Evolutionary conservation across 2,113 vertebrate genomes (phyloP), one percentile per base, ranked within the genome.

Genomic region (Otis tarda): DNA sequence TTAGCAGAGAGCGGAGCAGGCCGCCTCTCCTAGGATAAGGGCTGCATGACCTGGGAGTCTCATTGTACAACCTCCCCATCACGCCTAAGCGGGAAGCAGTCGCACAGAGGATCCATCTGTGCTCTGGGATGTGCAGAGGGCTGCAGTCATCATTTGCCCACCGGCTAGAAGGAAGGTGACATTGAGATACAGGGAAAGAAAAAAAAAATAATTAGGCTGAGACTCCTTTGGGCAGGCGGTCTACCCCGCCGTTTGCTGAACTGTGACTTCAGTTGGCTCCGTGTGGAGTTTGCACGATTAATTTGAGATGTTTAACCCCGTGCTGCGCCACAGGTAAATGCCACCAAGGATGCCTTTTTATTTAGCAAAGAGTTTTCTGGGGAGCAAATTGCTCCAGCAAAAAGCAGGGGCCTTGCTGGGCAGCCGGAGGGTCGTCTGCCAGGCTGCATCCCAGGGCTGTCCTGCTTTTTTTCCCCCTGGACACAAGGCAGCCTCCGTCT

Each of bases 81-180:
- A 14, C 0, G 2, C 49, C 55, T 2, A 2, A 31, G 41, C 0
- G 8, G 63, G 35, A 79, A 90, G 71, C 85, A 49, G 67, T 11
- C 0, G 0, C 73, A 7, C 53, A 37, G 69, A 84, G 94, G 73
- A 57, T 81, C 27, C 91, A 65, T 87, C 87, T 59, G 83, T 2
- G 0, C 64, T 9, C 71, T 6, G 74, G 73, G 73, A 56, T 2
- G 56, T 37, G 86, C 60, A 41, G 49, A 33, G 79, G 74, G 86
- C 91, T 14, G 73, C 49, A 10, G 56, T 2, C 7, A 6, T 76
- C 83, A 4, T 91, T 71, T 35, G 74, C 87, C 94, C 7, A 1
- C 4, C 1, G 27, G 93, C 91, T 61, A 50, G 79, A 50, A 69
- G 70, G 65, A 96, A 96, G 95, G 95, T 97, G 95, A 97, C 96